Base-by-base conservation (phyloP, 1,140 invertebrate genomes). In the Zaprionus kolodkinae region DNA sequence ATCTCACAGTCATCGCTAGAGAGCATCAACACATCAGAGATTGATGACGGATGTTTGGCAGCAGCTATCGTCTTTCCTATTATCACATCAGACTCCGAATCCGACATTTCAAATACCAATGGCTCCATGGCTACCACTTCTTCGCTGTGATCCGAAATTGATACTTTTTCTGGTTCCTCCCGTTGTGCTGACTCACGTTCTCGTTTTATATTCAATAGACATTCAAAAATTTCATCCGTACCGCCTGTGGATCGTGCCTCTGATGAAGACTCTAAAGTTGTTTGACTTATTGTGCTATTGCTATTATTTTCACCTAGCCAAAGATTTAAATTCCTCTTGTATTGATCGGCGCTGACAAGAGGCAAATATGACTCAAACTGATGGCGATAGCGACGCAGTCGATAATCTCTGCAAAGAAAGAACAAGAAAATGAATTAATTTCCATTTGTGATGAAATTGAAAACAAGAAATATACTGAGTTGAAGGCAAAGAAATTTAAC, bases 331-430 rank as follows among this genome's bases (percentile, higher is more conserved):
- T 80, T 91, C 7, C 36, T 74, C 30, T 84, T 91, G 36, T 89
- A 92, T 33, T 91, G 87, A 15, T 91, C 84, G 0, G 45, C n/a
- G 3, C 70, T 52, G 0, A 92, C 91, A 1, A 92, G 62, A 5
- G 91, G 91, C 25, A 92, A 33, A 33, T 60, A 61, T 7, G 84
- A 69, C 35, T 92, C 87, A 56, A 76, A 92, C 50, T 92, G 91
- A 76, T 92, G 87, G 2, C 89, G 76, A 68, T 91, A 92, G 5
- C 91, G 91, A 33, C 91, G 86, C 40, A 92, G 55, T 6, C 91
- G 91, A 52, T 78, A 91, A 21, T 80, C 76, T 70, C 91, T 92
- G n/a, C 48, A 78, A 71, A 15, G 15, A n/a, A 27, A 27, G 12
- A 30, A 35, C n/a, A 11, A 35, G 5, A 9, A 21, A 30, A 25